Percentiles rank a stretch among this genome's conserved stretches.
Conservation (phyloP, 2,888 invertebrate genomes). For the Silvanus unidentatus region DNA sequence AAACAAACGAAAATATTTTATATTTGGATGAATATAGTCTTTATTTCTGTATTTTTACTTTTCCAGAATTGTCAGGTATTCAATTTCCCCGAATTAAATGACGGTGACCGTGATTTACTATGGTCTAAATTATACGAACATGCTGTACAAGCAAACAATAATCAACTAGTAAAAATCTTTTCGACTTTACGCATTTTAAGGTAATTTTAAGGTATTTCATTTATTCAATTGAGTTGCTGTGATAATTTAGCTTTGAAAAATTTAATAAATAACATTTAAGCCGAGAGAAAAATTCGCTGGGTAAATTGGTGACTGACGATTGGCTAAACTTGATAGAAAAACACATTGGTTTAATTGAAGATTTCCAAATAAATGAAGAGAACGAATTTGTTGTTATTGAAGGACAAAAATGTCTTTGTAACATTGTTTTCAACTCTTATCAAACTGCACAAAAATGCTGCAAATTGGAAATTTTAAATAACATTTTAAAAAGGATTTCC, state of each 20-base stretch:
- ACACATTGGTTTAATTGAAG: constrained; percentile 55
- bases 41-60: constrained; percentile 5
- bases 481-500: constrained; percentile 66
- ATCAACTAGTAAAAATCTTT: constrained; percentile 53
- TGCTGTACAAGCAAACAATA: constrained; percentile 48
- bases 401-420: constrained; percentile 83
- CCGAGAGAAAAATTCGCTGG: constrained; percentile 70
- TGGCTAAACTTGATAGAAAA: constrained; percentile 63
- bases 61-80: too few relatives aligned
- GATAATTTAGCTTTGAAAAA: constrained; percentile 3
- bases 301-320: constrained; percentile 61
- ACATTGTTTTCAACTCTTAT: constrained; percentile 73
- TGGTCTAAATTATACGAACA: constrained; percentile 59
- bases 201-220: constrained; percentile 39
- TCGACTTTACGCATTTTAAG: constrained; percentile 61
- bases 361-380: constrained; percentile 44
- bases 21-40: neutral
- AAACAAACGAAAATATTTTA: too few relatives aligned
- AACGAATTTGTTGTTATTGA: constrained; percentile 62
- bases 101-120: constrained; percentile 29
- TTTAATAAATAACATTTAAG: constrained; percentile 43
- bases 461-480: constrained; percentile 61
- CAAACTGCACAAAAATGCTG: constrained; percentile 57
- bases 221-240: too few relatives aligned
- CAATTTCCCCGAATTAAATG: too few relatives aligned